These are phyloP conservation scores for Campoletis raptor DNA, from an alignment of 2,888 invertebrate genomes.

Conservation along the genomic window DNA sequence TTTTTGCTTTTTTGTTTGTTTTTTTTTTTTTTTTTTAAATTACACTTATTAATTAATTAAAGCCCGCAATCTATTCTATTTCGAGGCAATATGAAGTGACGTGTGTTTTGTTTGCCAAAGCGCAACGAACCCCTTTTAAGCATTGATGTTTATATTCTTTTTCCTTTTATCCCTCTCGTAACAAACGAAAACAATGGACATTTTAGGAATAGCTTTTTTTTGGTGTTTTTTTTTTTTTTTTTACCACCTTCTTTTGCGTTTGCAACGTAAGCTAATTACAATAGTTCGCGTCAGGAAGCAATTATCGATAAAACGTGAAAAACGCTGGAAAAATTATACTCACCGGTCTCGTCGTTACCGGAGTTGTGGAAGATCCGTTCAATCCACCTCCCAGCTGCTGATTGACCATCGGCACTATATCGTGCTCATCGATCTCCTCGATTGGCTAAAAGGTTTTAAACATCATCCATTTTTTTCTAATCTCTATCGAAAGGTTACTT, in stretches of 20 bases:
- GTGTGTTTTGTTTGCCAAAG: conserved; percentile 60
- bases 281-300: conserved; percentile 65
- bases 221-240: conserved; percentile 15
- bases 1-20: neutral
- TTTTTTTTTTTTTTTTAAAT: neutral
- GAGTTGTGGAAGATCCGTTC: conserved; percentile 66
- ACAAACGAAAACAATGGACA: conserved; percentile 45
- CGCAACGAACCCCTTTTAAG: conserved; percentile 63
- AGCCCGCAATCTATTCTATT: conserved; percentile 57
- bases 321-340: conserved; percentile 54
- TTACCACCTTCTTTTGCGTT: neutral
- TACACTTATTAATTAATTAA: conserved; percentile 27
- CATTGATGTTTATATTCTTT: conserved; percentile 25
- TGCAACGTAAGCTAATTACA: conserved; percentile 70
- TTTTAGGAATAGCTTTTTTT: conserved; percentile 29
- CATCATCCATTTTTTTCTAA: neutral
- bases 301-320: conserved; percentile 54
- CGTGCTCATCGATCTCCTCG: conserved; percentile 76
- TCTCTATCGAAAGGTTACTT: neutral
- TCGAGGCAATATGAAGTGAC: conserved; percentile 53
- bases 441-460: conserved; percentile 53
- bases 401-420: conserved; percentile 75
- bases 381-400: conserved; percentile 69
- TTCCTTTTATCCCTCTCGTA: conserved; percentile 12
- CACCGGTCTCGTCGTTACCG: conserved; percentile 53